A percentile compares a stretch with the other conserved stretches of the same genome.
These are phyloP conservation scores for Drosophila burlai DNA, from an alignment of 1,140 invertebrate genomes.

Conservation along the genomic window DNA sequence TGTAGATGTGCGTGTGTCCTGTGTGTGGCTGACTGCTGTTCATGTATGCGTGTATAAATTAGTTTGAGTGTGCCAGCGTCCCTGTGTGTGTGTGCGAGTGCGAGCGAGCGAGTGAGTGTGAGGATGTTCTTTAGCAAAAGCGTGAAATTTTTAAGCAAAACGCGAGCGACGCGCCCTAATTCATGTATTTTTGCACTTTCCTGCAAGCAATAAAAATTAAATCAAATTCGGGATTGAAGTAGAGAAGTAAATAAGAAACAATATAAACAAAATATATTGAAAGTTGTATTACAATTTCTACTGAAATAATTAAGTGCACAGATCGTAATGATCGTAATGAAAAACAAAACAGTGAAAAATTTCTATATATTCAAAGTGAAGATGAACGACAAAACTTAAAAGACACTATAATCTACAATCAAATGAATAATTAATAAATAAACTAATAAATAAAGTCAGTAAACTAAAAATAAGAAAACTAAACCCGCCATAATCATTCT, in stretches of 20 bases:
- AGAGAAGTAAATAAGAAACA: not conserved
- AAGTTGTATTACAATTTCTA: not conserved
- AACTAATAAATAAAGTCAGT: not conserved
- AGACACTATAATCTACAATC: too few species aligned
- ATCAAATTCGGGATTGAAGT: not conserved
- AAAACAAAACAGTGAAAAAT: not conserved
- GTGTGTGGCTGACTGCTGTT: conserved; percentile 21
- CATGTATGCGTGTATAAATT: conserved; percentile 58
- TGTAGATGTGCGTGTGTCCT: conserved; percentile 22
- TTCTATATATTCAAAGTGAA: not conserved
- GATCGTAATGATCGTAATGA: too few species aligned
- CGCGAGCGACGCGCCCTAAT: conserved; percentile 54
- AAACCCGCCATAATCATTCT: not conserved
- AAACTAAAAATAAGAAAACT: not conserved
- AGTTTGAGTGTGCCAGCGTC: conserved; percentile 31
- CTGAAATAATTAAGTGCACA: not conserved
- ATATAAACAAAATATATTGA: not conserved
- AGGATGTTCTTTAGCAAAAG: conserved; percentile 35
- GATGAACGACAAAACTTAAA: not conserved
- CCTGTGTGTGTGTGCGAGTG: conserved; percentile 12
- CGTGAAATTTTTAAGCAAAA: conserved; percentile 48
- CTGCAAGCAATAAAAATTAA: not conserved
- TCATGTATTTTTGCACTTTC: conserved; percentile 11
- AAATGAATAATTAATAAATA: not conserved
- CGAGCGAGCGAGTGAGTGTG: conserved; percentile 23